Evolutionary conservation across 2,888 invertebrate species (phyloP).

Genomic region (Acronicta alni): DNA sequence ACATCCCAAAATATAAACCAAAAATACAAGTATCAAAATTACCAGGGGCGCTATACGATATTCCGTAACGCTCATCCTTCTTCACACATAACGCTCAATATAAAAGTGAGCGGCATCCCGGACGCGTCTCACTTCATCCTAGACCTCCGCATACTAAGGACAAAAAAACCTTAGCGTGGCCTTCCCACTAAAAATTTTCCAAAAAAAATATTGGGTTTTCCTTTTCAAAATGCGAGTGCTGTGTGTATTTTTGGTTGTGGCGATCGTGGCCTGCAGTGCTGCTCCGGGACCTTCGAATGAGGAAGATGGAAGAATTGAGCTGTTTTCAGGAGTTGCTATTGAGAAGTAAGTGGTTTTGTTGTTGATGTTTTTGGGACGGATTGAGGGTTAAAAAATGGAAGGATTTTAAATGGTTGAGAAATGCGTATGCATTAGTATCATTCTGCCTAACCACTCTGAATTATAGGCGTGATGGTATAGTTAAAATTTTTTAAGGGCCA

Average conservation of each 20-base stretch:
- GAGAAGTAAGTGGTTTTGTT: conserved; percentile 74
- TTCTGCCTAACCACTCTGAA: no score
- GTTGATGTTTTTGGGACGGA: not conserved
- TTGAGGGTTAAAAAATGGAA: not conserved
- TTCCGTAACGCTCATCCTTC: conserved; percentile 54
- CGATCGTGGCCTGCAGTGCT: conserved; percentile 75
- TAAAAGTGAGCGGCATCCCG: conserved; percentile 70
- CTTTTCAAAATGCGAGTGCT: conserved; percentile 68
- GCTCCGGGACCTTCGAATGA: conserved; percentile 73
- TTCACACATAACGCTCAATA: conserved; percentile 62
- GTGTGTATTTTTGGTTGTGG: conserved; percentile 72
- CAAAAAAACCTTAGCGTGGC: conserved; percentile 23
- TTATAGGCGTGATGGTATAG: no score
- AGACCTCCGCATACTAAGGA: conserved; percentile 66
- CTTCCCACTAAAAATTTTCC: not conserved
- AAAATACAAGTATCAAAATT: conserved; percentile 68
- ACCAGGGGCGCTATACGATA: conserved; percentile 36
- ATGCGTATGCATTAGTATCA: no score
- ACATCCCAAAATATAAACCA: not conserved
- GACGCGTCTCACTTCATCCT: conserved; percentile 75
- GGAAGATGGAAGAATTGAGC: conserved; percentile 76
- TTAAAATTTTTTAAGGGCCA: no score
- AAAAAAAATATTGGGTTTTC: not conserved
- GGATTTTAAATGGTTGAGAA: no score
- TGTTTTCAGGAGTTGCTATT: conserved; percentile 84